Percentiles rank a stretch among this genome's conserved stretches.
These are phyloP conservation scores for Hippocampus kuda DNA, from an alignment of 2,797 vertebrate species.

Conservation along the genomic window DNA sequence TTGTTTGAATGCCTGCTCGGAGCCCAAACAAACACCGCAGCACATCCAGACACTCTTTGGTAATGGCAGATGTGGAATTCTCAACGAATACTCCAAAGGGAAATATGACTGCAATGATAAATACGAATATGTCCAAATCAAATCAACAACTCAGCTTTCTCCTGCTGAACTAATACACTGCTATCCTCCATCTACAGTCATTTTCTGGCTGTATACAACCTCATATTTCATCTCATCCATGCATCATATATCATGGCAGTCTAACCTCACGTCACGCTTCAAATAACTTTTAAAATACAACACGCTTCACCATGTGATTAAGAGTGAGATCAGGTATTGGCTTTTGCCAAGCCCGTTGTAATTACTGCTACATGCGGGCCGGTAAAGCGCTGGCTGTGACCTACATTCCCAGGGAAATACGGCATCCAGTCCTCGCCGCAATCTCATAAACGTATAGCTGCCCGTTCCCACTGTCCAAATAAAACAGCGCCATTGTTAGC, in stretches of 20 bases:
- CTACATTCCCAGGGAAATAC: slow-evolving; percentile 61
- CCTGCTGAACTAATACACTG: neutral
- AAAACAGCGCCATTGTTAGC: slow-evolving; percentile 55
- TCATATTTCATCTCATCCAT: neutral
- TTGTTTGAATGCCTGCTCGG: neutral
- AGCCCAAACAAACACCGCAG: neutral
- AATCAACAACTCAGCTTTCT: neutral
- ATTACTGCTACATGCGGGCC: slow-evolving; percentile 47
- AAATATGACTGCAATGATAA: neutral
- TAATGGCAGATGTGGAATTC: neutral
- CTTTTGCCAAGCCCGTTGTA: slow-evolving; percentile 9
- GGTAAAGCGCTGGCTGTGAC: slow-evolving; percentile 65
- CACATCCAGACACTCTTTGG: neutral
- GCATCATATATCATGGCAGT: neutral
- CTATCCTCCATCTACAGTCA: neutral
- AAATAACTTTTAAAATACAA: neutral
- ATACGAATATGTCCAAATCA: neutral
- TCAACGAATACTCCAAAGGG: neutral
- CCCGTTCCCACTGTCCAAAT: slow-evolving; percentile 57
- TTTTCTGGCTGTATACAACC: neutral
- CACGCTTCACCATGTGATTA: slow-evolving; percentile 4
- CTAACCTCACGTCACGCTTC: neutral
- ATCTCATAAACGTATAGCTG: slow-evolving; percentile 25
- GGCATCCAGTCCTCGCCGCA: slow-evolving; percentile 31
- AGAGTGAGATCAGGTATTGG: slow-evolving; percentile 1